Percentiles rank a stretch among this genome's conserved stretches.
Conservation (phyloP, 1,140 invertebrate genomes). For the Ostrea denselamellosa region DNA sequence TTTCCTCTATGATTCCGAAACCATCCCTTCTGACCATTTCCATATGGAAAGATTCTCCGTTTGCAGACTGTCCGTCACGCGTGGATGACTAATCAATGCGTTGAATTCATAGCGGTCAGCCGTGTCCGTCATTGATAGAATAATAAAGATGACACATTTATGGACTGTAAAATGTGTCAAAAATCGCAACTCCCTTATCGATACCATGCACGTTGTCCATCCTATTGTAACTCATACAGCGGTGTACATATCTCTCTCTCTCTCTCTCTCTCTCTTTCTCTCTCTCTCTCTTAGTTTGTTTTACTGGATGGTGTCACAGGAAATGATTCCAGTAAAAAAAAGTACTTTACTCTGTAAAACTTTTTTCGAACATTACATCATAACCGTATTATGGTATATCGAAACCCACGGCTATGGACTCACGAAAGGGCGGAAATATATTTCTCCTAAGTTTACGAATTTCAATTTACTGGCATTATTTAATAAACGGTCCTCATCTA, state of each 20-base stretch:
- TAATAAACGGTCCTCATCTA: no score
- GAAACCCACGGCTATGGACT: no score
- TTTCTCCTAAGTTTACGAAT: no score
- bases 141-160: slow-evolving; percentile 20
- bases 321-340: background rate
- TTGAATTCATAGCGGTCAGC: background rate
- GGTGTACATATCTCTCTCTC: background rate
- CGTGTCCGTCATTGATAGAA: slow-evolving; percentile 14
- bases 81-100: slow-evolving; percentile 11
- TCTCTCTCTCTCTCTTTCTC: slow-evolving; percentile 9
- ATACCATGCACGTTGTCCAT: background rate
- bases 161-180: slow-evolving; percentile 21
- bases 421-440: no score
- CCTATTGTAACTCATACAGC: background rate
- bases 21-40: background rate
- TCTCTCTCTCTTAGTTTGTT: background rate
- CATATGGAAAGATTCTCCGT: background rate
- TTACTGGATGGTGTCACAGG: background rate
- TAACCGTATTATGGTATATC: no score
- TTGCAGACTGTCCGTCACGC: background rate
- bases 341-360: no score
- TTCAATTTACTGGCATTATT: no score
- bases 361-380: no score
- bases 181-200: background rate
- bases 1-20: background rate